phyloP scores from a whole-genome alignment of 2,888 invertebrate species.

The Platycnemis pennipes region DNA sequence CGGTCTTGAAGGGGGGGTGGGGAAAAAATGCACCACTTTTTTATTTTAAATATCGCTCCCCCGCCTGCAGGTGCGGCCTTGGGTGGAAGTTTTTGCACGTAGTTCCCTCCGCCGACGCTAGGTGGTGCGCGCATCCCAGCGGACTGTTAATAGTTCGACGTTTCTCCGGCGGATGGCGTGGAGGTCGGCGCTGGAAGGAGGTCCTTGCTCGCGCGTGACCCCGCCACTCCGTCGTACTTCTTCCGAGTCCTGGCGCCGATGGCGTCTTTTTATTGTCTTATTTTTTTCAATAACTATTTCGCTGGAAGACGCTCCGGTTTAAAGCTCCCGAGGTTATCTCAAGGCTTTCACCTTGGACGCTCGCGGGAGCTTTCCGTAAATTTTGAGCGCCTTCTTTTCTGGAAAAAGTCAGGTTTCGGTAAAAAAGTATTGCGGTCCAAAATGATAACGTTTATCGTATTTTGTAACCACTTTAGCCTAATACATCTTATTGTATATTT shows the following conservation, averaged over 20 bases:
- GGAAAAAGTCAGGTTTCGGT: background rate
- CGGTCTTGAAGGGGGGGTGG: background rate
- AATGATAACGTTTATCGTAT: too few relatives aligned
- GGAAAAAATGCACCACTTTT: background rate
- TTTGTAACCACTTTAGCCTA: too few relatives aligned
- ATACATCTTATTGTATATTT: too few relatives aligned
- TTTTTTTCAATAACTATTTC: background rate
- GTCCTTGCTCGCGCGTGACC: slow-evolving; percentile 47
- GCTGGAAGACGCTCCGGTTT: background rate
- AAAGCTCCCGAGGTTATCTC: background rate
- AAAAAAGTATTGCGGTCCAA: too few relatives aligned
- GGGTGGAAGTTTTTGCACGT: slow-evolving; percentile 46
- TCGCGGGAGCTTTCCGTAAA: background rate
- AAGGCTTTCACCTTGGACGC: background rate
- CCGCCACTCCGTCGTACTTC: background rate
- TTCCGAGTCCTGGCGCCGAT: background rate
- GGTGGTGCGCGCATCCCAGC: background rate
- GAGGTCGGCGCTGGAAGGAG: background rate
- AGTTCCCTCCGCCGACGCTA: slow-evolving; percentile 19
- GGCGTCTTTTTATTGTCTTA: background rate
- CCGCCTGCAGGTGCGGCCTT: slow-evolving; percentile 63
- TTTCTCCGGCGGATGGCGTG: slow-evolving; percentile 55
- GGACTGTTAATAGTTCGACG: background rate
- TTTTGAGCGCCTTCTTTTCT: background rate
- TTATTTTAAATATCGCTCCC: background rate